Conservation (phyloP, 2,797 vertebrate genomes). For the Pangasius macronema region DNA sequence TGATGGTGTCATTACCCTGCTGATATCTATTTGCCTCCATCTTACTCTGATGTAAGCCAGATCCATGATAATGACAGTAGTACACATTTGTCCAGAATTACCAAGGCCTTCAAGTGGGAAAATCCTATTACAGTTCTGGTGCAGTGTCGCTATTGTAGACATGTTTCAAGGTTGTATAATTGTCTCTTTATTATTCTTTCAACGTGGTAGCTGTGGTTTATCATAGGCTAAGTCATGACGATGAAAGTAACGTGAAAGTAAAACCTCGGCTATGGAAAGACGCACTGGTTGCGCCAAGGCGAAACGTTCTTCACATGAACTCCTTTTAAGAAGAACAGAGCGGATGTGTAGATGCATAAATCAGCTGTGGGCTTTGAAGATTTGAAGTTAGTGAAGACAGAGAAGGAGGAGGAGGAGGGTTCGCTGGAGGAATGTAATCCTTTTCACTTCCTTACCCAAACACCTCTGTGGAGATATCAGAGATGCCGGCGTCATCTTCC, state of each 20-base stretch:
- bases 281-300: slow-evolving; percentile 30
- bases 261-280: slow-evolving; percentile 68
- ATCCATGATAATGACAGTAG: slow-evolving; percentile 44
- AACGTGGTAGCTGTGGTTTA: slow-evolving; percentile 65
- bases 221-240: slow-evolving; percentile 62
- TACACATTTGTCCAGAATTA: slow-evolving; percentile 37
- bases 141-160: not conserved
- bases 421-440: slow-evolving; percentile 21
- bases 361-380: slow-evolving; percentile 32
- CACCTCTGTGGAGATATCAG: slow-evolving; percentile 8
- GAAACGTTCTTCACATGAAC: slow-evolving; percentile 48
- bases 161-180: slow-evolving; percentile 8
- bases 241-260: slow-evolving; percentile 72
- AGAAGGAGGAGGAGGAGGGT: slow-evolving; percentile 7
- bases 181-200: slow-evolving; percentile 56
- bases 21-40: slow-evolving; percentile 43
- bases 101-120: slow-evolving; percentile 5
- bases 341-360: slow-evolving; percentile 30
- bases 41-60: slow-evolving; percentile 34
- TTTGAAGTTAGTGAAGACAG: slow-evolving; percentile 8
- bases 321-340: slow-evolving; percentile 34
- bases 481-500: slow-evolving; percentile 4
- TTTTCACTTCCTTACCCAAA: slow-evolving; percentile 17
- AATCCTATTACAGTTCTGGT: not conserved
- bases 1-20: slow-evolving; percentile 46